Percentiles rank a stretch among this genome's conserved stretches.
These are phyloP conservation scores for Nansenia antarctica DNA, from an alignment of 2,113 vertebrate genomes.

Conservation along the genomic window DNA sequence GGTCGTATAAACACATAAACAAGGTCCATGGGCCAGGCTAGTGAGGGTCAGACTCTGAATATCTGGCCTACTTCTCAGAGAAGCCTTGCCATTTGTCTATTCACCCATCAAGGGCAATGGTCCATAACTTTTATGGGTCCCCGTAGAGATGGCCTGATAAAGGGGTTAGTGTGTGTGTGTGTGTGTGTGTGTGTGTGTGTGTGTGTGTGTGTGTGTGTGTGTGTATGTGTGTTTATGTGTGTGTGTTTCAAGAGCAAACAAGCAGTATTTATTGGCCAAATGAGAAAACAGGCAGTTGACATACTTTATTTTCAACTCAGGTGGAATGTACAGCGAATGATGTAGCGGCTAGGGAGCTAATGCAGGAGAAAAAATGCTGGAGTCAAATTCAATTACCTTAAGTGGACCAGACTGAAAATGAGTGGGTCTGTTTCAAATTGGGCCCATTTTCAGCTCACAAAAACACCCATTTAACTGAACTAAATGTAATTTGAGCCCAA, in stretches of 20 bases:
- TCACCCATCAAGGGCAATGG: constrained; percentile 43
- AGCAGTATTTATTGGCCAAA: constrained; percentile 35
- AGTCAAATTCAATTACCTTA: constrained; percentile 71
- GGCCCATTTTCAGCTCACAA: constrained; percentile 53
- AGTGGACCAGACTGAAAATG: constrained; percentile 57
- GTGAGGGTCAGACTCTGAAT: constrained; percentile 42
- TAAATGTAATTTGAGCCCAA: constrained; percentile 50
- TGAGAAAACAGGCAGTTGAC: constrained; percentile 23
- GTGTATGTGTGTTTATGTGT: background rate
- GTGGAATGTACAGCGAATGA: constrained; percentile 36
- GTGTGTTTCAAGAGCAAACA: constrained; percentile 7
- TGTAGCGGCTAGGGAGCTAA: constrained; percentile 29
- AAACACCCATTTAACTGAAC: constrained; percentile 54
- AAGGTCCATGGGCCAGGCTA: constrained; percentile 18
- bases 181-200: constrained; percentile 1
- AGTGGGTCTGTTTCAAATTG: constrained; percentile 61
- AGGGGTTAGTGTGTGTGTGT: constrained; percentile 25
- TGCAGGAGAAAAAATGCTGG: constrained; percentile 39
- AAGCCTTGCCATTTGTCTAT: constrained; percentile 31
- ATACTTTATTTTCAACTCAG: constrained; percentile 27
- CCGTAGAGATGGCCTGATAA: constrained; percentile 28
- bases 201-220: background rate
- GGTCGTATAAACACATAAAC: constrained; percentile 37
- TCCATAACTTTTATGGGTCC: constrained; percentile 48
- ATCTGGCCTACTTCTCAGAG: constrained; percentile 52